Evolutionary conservation across 2,888 invertebrate species (phyloP), one percentile per base, ranked within the genome.

Genomic region (Omphaloscelis lunosa): DNA sequence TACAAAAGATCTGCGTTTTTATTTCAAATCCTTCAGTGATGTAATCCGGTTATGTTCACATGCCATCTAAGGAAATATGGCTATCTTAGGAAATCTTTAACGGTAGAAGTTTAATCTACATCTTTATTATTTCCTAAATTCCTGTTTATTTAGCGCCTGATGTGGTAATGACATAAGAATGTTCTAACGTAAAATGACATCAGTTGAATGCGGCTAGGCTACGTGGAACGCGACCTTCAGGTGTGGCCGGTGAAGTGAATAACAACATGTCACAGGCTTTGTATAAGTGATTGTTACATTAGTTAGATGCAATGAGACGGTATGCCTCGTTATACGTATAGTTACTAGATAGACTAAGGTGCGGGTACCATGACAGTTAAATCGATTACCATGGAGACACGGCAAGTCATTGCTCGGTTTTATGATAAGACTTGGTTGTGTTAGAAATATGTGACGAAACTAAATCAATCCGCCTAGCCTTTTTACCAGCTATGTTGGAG

Each of bases 161-260:
- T 94, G 92, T 90, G 86, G 91, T 93, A 94, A 95, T 92, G 88
- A 75, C 79, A 83, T 75, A 94, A 90, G 93, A 94, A 95, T 95
- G 93, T 89, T 90, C 91, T 88, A 89, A 86, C 75, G 86, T 86
- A 89, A 89, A 78, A 89, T 89, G 89, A 91, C 93, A 91, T 92
- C 90, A 89, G 87, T 85, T 84, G 90, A 91, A 91, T 90, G 89
- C 88, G 86, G 89, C 88, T 87, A 86, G 86, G 89, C 88, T 87
- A 83, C 84, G 85, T 89, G 85, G 85, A 75, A 75, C 67, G 67
- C 61, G 93, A 93, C 94, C 95, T 95, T 94, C 94, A 91, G 90
- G 90, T 91, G 86, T 86, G 87, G 84, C 80, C 77, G 76, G 80
- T 77, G 80, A 86, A 88, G 79, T 88, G 86, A 89, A 89, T 76